Evolutionary conservation across 35 echinoderm and acorn worm genomes (phyloP).

Genomic region (Apostichopus parvimensis): DNA sequence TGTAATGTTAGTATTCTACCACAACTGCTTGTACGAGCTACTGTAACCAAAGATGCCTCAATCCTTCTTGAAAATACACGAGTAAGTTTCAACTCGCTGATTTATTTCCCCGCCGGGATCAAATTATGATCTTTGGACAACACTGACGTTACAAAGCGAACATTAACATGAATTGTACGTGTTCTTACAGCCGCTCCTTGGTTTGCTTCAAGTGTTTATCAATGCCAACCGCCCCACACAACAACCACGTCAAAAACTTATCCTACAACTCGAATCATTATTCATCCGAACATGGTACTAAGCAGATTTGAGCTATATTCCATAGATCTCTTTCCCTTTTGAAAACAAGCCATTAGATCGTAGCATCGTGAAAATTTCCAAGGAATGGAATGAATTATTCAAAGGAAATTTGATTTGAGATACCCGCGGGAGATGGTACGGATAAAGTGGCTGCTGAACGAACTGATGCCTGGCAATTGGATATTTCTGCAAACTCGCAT

Average conservation of each 20-base stretch:
- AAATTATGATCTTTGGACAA: not conserved
- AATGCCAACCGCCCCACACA: not conserved
- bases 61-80: no score
- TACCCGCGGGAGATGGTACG: slow-evolving; percentile 39
- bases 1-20: no score
- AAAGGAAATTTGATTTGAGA: slow-evolving; percentile 52
- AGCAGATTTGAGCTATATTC: not conserved
- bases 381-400: slow-evolving; percentile 45
- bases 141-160: not conserved
- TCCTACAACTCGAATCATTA: not conserved
- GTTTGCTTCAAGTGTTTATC: not conserved
- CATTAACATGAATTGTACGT: not conserved
- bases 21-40: no score
- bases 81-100: no score
- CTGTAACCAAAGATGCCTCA: no score
- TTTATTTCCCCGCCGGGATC: not conserved
- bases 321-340: not conserved
- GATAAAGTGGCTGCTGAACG: slow-evolving; percentile 19
- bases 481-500: slow-evolving; percentile 4
- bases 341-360: slow-evolving; percentile 23
- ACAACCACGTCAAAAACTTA: not conserved
- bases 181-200: not conserved
- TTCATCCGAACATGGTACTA: not conserved
- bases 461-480: slow-evolving; percentile 27
- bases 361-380: slow-evolving; percentile 14